Conservation (phyloP, 2,888 invertebrate species). For the Allophyes oxyacanthae region DNA sequence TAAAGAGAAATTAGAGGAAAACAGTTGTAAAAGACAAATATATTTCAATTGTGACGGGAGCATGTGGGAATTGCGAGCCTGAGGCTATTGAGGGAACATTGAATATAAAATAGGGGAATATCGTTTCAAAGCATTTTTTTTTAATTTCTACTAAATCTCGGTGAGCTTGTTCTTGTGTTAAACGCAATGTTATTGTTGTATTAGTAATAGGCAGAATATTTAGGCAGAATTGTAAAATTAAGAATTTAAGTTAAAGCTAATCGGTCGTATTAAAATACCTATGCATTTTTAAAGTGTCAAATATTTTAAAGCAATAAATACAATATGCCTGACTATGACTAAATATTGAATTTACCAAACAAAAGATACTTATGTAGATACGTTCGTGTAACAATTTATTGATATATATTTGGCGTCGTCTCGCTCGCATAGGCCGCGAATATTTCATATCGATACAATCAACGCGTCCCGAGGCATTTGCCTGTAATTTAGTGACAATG, state of each 20-base stretch:
- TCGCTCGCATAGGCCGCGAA: slow-evolving; percentile 51
- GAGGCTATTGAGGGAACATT: slow-evolving; percentile 34
- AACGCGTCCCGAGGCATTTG: slow-evolving; percentile 64
- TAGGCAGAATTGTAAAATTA: too few species aligned
- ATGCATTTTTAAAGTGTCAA: too few species aligned
- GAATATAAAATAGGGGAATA: slow-evolving; percentile 40
- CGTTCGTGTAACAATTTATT: slow-evolving; percentile 48
- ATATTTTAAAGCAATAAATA: neutral
- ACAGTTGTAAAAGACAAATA: slow-evolving; percentile 42
- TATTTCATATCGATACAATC: slow-evolving; percentile 65
- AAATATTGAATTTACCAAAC: slow-evolving; percentile 9
- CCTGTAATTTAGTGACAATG: slow-evolving; percentile 68
- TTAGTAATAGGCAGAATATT: slow-evolving; percentile 1
- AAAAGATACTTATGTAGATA: slow-evolving; percentile 26
- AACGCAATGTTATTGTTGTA: slow-evolving; percentile 2
- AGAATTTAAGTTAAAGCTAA: too few species aligned
- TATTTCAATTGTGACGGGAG: slow-evolving; percentile 43
- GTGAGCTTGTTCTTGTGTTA: neutral
- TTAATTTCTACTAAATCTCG: slow-evolving; percentile 11
- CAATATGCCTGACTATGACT: neutral
- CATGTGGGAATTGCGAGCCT: slow-evolving; percentile 35
- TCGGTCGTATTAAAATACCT: too few species aligned
- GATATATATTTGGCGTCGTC: slow-evolving; percentile 53
- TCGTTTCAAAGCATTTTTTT: slow-evolving; percentile 14
- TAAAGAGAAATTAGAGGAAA: slow-evolving; percentile 19